Conservation (phyloP, 92 coral and sea anemone species). For the Palythoa heliodiscus region DNA sequence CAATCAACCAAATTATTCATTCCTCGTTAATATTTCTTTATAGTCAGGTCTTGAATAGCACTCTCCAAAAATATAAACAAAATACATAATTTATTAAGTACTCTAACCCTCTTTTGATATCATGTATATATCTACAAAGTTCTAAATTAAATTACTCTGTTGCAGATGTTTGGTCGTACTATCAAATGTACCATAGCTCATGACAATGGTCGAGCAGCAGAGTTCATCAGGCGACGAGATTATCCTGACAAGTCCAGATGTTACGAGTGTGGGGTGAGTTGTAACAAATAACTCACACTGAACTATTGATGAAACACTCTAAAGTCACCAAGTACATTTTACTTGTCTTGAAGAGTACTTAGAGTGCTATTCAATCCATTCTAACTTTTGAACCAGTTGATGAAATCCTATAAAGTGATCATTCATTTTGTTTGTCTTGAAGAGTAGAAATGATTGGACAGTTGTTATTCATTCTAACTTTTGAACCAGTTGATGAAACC, state of each 20-base stretch:
- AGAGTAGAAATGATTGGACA: too few relatives aligned
- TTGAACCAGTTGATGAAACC: too few relatives aligned
- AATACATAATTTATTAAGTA: not conserved
- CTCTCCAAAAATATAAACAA: too few relatives aligned
- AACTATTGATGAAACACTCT: not conserved
- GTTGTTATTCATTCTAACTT: too few relatives aligned
- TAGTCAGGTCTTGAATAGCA: too few relatives aligned
- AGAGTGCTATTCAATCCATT: not conserved
- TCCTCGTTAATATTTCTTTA: too few relatives aligned
- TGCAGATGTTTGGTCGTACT: conserved; percentile 98
- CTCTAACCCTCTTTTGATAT: not conserved
- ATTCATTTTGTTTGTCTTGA: too few relatives aligned
- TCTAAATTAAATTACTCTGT: not conserved
- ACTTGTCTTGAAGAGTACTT: not conserved
- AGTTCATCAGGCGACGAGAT: conserved; percentile 88
- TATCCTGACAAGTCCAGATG: conserved; percentile 94
- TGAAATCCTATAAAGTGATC: too few relatives aligned
- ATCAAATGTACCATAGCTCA: conserved; percentile 93
- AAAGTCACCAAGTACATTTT: not conserved
- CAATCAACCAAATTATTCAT: too few relatives aligned
- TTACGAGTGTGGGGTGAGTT: conserved; percentile 97
- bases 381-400: not conserved
- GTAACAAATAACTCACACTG: not conserved
- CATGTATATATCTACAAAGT: not conserved
- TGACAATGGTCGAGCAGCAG: conserved; percentile 97